Evolutionary conservation across 2,888 invertebrate species (phyloP).

Genomic region (Erebia aethiops): DNA sequence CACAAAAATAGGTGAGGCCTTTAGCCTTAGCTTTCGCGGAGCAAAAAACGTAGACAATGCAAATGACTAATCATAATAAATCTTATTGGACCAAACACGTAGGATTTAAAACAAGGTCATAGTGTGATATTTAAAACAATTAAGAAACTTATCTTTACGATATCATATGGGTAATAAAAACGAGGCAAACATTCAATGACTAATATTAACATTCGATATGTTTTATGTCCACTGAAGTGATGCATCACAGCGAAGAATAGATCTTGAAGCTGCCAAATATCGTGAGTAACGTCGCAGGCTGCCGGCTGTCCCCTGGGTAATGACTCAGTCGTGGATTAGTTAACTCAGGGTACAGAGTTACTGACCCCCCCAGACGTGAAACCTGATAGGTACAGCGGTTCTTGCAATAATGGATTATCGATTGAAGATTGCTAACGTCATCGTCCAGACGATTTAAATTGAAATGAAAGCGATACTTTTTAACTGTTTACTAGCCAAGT

Average conservation of each 20-base stretch:
- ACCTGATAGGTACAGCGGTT: constrained; percentile 29
- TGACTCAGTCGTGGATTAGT: constrained; percentile 32
- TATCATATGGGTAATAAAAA: constrained; percentile 47
- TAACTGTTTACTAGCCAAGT: not conserved
- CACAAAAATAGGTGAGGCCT: not conserved
- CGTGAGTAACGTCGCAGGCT: constrained; percentile 42
- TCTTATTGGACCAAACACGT: not conserved
- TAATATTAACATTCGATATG: constrained; percentile 47
- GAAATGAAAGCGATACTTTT: constrained; percentile 19
- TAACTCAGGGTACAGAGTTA: constrained; percentile 21
- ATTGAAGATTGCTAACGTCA: constrained; percentile 38
- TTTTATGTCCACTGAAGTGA: constrained; percentile 32
- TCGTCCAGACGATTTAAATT: constrained; percentile 30
- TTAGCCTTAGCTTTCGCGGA: not conserved
- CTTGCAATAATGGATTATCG: constrained; percentile 35
- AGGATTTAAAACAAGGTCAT: not conserved
- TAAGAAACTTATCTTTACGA: constrained; percentile 8
- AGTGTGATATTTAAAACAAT: not conserved
- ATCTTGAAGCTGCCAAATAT: constrained; percentile 45
- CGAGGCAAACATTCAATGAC: constrained; percentile 53
- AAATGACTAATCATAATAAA: constrained; percentile 4
- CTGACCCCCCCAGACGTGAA: constrained; percentile 38
- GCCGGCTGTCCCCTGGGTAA: constrained; percentile 24
- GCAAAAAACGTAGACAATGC: not conserved
- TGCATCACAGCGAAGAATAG: constrained; percentile 46